Conservation (phyloP, 37 sponge, comb jelly and placozoan genomes). For the Oopsacas minuta region DNA sequence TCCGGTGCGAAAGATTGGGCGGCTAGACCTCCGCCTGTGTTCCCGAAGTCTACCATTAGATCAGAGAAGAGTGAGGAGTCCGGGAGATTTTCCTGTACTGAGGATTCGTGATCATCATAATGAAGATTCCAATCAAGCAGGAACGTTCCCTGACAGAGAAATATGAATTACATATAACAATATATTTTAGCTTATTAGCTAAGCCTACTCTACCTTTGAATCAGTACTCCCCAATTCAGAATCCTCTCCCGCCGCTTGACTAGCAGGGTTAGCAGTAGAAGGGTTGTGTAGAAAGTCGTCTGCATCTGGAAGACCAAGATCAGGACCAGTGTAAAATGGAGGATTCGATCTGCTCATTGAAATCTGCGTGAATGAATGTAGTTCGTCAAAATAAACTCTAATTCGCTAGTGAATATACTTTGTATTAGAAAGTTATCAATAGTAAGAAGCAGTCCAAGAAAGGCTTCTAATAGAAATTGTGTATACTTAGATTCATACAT, state of each 20-base stretch:
- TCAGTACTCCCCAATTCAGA: neutral
- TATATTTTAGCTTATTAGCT: neutral
- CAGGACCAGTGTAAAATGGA: neutral
- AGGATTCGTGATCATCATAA: neutral
- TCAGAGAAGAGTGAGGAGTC: neutral
- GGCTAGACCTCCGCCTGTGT: neutral
- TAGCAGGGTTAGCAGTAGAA: neutral
- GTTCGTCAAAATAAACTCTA: too few species aligned
- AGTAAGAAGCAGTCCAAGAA: neutral
- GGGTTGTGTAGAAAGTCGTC: constrained; percentile 10
- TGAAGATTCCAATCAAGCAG: constrained; percentile 12
- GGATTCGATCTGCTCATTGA: neutral
- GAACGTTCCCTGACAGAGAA: neutral
- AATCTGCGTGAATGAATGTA: neutral
- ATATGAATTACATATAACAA: neutral
- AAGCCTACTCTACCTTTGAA: neutral
- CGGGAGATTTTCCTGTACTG: neutral
- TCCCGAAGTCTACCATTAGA: constrained; percentile 14
- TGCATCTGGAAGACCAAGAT: neutral
- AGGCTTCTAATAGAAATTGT: neutral
- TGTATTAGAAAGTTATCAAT: too few species aligned
- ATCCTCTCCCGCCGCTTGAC: neutral
- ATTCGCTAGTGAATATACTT: too few species aligned
- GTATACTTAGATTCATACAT: neutral
- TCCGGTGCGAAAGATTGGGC: neutral